Conservation (phyloP, 1,140 invertebrate species). For the Tetraneura akinire region DNA sequence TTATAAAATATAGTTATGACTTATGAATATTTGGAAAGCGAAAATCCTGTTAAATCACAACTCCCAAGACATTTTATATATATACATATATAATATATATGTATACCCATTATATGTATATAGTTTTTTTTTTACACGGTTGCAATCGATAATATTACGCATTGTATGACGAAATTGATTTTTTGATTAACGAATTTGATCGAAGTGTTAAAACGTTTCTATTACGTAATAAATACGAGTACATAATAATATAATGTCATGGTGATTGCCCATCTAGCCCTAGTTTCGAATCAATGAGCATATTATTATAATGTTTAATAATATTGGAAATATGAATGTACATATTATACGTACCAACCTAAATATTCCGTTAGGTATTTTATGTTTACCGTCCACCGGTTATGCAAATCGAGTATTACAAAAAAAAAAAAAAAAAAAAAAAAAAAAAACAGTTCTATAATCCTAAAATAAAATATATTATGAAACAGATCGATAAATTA, state of each 20-base stretch:
- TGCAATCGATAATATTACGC: slow-evolving; percentile 7
- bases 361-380: no score
- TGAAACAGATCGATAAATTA: no score
- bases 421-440: no score
- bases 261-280: slow-evolving; percentile 16
- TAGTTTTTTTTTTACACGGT: no score
- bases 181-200: slow-evolving; percentile 22
- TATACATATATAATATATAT: no score
- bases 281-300: slow-evolving; percentile 16
- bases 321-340: neutral
- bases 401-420: no score
- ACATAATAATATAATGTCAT: slow-evolving; percentile 25
- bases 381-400: no score
- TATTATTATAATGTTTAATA: neutral
- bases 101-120: no score
- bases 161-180: slow-evolving; percentile 19
- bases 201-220: neutral
- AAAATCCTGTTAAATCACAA: slow-evolving; percentile 25
- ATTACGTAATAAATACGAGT: slow-evolving; percentile 17
- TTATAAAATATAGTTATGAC: no score
- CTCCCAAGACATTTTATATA: neutral
- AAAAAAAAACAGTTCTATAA: no score
- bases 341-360: no score
- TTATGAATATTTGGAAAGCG: neutral
- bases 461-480: no score